Evolutionary conservation across 2,888 invertebrate genomes (phyloP).

Genomic region (Drosophila barbarae): DNA sequence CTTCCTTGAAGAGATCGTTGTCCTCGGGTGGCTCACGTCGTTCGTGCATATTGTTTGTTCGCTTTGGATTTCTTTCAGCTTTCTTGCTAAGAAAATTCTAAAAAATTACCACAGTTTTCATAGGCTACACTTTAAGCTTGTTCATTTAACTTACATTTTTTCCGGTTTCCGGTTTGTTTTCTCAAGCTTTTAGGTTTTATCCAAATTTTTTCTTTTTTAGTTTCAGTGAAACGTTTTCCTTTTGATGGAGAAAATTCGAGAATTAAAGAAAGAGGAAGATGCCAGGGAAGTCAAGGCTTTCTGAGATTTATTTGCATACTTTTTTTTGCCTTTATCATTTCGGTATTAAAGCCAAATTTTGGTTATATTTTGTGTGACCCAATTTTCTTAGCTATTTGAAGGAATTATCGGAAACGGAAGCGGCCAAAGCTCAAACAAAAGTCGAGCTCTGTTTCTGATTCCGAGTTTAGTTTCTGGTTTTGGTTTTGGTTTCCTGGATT

Average conservation of each 20-base stretch:
- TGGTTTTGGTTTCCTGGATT: neutral
- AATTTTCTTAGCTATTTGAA: neutral
- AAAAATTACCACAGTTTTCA: neutral
- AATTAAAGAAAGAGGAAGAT: too few species aligned
- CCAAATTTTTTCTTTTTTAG: neutral
- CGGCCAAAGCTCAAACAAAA: slow-evolving; percentile 28
- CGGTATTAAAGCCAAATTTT: neutral
- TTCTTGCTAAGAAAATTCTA: neutral
- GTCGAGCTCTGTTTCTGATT: neutral
- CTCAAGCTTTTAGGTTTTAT: neutral
- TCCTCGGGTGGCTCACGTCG: neutral
- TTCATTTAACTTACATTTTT: neutral
- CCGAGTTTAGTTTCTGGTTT: neutral
- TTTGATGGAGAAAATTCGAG: neutral
- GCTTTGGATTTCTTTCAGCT: too few species aligned
- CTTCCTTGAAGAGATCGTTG: neutral
- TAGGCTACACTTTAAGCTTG: neutral
- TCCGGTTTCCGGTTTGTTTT: too few species aligned
- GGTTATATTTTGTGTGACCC: neutral
- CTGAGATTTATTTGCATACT: neutral
- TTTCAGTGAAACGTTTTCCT: neutral
- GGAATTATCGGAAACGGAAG: slow-evolving; percentile 66
- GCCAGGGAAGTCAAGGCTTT: neutral
- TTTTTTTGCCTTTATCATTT: neutral
- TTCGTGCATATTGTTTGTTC: neutral